Conservation (phyloP, 2,113 vertebrate genomes). For the Pholis gunnellus region DNA sequence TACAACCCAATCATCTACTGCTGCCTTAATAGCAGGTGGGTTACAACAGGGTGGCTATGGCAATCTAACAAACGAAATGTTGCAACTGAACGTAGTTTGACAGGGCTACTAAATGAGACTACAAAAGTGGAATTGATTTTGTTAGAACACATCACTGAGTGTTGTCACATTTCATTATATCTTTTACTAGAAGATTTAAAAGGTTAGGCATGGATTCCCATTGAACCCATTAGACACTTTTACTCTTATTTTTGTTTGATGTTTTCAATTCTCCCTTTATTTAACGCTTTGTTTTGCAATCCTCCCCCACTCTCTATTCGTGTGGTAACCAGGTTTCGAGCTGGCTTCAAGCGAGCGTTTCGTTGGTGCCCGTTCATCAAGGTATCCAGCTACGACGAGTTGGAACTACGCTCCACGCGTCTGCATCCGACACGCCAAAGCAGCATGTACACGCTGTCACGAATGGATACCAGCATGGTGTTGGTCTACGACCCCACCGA, state of each 20-base stretch:
- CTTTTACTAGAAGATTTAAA: neutral
- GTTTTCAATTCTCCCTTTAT: neutral
- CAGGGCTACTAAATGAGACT: neutral
- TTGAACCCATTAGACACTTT: neutral
- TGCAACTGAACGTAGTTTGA: neutral
- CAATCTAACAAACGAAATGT: neutral
- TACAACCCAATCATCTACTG: constrained; percentile 99
- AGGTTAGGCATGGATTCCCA: neutral
- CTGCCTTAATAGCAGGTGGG: constrained; percentile 97
- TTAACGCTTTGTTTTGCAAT: neutral
- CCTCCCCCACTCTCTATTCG: neutral
- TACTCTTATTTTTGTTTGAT: neutral
- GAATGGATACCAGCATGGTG: constrained; percentile 92
- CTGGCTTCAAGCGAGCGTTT: constrained; percentile 94
- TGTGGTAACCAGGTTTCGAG: constrained; percentile 88
- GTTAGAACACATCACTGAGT: neutral
- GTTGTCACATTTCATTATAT: neutral
- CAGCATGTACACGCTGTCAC: constrained; percentile 92
- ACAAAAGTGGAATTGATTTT: neutral
- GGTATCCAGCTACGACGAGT: constrained; percentile 91
- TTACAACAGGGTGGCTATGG: neutral
- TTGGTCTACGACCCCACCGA: constrained; percentile 84
- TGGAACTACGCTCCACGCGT: constrained; percentile 90
- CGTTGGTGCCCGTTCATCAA: constrained; percentile 96
- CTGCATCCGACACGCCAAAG: constrained; percentile 90